Evolutionary conservation across 2,888 invertebrate species (phyloP).

Genomic region (Cosmia trapezina): DNA sequence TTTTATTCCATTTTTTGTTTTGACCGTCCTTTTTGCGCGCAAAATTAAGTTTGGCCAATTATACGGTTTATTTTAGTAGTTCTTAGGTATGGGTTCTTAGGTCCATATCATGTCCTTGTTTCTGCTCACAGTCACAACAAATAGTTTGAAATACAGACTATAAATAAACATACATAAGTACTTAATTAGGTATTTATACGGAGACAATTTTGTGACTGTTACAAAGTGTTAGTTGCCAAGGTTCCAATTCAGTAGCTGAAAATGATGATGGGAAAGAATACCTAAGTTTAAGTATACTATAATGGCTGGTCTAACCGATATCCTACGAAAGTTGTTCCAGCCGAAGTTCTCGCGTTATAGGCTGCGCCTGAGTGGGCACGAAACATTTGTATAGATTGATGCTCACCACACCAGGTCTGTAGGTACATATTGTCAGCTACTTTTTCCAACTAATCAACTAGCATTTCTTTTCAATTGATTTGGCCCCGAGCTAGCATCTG

Average conservation of each 20-base stretch:
- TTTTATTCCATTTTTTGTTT: constrained; percentile 10
- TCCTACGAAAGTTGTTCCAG: too few species aligned
- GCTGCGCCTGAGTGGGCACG: constrained; percentile 3
- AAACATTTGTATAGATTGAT: background rate
- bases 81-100: background rate
- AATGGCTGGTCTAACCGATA: background rate
- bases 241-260: too few species aligned
- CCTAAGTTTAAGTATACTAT: background rate
- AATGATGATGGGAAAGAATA: constrained; percentile 3
- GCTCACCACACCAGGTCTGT: background rate
- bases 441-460: background rate
- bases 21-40: constrained; percentile 9
- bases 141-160: background rate
- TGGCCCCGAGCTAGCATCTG: background rate
- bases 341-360: background rate
- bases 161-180: constrained; percentile 5
- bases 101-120: constrained; percentile 14
- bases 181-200: too few species aligned
- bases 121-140: background rate
- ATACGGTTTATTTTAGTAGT: constrained; percentile 12
- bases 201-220: background rate
- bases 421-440: background rate
- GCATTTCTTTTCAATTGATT: constrained; percentile 9
- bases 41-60: constrained; percentile 17
- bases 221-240: too few species aligned